These are phyloP conservation scores for Furnarius figulus DNA, from an alignment of 2,113 vertebrate species.

Conservation along the genomic window DNA sequence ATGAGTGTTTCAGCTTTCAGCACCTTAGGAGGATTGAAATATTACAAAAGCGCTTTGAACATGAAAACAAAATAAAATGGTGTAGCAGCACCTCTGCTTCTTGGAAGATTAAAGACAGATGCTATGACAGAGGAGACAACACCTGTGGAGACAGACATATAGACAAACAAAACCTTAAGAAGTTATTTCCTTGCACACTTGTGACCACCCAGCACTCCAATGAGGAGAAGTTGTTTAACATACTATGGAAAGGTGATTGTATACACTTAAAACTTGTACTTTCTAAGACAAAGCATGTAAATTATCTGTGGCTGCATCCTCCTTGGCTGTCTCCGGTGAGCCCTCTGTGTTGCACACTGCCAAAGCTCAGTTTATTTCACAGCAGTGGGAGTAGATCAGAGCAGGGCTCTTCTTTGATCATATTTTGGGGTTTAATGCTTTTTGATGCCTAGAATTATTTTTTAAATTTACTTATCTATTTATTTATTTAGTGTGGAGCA, in stretches of 20 bases:
- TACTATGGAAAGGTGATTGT: not conserved
- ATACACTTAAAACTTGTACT: not conserved
- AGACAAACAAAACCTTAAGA: not conserved
- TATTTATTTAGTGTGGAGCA: not conserved
- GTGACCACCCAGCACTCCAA: not conserved
- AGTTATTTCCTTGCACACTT: not conserved
- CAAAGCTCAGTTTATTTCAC: not conserved
- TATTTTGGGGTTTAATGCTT: not conserved
- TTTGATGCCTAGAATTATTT: not conserved
- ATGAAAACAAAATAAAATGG: not conserved
- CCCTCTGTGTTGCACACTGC: rapidly evolving
- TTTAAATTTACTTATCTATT: no score
- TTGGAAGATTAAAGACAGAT: not conserved
- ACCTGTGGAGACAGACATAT: not conserved
- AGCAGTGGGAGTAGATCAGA: not conserved
- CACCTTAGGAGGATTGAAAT: not conserved
- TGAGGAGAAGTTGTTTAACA: not conserved
- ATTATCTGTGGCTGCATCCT: not conserved
- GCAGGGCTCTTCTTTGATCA: not conserved
- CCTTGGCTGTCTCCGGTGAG: not conserved
- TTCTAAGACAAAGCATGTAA: not conserved
- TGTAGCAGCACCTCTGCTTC: not conserved
- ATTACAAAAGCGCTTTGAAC: not conserved
- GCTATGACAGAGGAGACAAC: not conserved
- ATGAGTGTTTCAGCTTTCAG: not conserved